These are phyloP conservation scores for Drosophila triauraria DNA, from an alignment of 1,140 invertebrate species.

Conservation along the genomic window DNA sequence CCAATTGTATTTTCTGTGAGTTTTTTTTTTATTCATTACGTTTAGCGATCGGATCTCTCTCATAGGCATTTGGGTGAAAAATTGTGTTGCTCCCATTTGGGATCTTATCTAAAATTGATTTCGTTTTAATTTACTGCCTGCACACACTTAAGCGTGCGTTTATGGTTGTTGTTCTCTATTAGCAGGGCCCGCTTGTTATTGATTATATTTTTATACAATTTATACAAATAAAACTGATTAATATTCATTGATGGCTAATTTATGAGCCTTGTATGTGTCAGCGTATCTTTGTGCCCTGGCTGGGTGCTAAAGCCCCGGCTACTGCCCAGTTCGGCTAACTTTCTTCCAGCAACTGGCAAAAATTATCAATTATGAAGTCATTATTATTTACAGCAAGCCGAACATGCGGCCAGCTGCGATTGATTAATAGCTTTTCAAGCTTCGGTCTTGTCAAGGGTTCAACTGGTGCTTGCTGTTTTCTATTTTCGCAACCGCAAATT, in stretches of 20 bases:
- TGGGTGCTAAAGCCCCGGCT: conserved; percentile 22
- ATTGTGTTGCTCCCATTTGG: conserved; percentile 45
- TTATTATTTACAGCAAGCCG: conserved; percentile 77
- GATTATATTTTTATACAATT: conserved; percentile 61
- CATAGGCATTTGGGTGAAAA: conserved; percentile 39
- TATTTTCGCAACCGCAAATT: conserved; percentile 72
- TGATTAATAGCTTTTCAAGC: conserved; percentile 77
- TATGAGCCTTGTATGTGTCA: conserved; percentile 46
- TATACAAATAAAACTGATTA: conserved; percentile 72
- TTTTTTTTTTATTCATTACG: conserved; percentile 4
- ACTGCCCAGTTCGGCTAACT: conserved; percentile 38
- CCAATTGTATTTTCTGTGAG: conserved; percentile 33
- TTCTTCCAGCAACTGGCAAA: conserved; percentile 58
- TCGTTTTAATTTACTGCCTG: conserved; percentile 47
- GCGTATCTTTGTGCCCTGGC: conserved; percentile 8
- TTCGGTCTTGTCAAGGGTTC: conserved; percentile 66
- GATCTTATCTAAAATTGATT: conserved; percentile 60
- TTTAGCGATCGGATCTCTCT: conserved; percentile 20
- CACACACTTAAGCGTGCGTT: conserved; percentile 32
- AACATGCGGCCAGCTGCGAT: conserved; percentile 52
- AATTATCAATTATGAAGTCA: conserved; percentile 83
- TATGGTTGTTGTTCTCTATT: conserved; percentile 30
- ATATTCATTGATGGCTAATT: conserved; percentile 70
- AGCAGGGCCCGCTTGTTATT: conserved; percentile 37
- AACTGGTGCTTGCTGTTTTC: conserved; percentile 68